These are phyloP conservation scores for Bombyx mandarina DNA, from an alignment of 1,140 invertebrate species.

Conservation along the genomic window DNA sequence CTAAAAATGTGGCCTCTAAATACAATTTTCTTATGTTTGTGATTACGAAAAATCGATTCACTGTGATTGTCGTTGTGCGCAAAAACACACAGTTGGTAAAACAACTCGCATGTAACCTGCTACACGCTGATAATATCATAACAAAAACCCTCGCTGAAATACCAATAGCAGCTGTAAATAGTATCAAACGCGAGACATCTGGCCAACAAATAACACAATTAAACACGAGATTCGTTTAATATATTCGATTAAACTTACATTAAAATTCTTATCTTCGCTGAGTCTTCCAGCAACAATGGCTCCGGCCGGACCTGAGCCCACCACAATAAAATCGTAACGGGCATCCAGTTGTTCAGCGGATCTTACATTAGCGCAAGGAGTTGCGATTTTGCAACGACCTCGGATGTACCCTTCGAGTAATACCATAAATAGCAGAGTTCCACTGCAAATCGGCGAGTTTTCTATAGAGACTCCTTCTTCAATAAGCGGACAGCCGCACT, in stretches of 20 bases:
- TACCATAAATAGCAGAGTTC: slow-evolving; percentile 84
- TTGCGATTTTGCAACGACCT: slow-evolving; percentile 79
- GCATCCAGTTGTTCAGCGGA: slow-evolving; percentile 9
- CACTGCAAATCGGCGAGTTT: slow-evolving; percentile 75
- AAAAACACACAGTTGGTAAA: no score
- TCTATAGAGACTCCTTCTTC: slow-evolving; percentile 78
- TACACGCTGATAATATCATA: no score
- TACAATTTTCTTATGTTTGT: no score
- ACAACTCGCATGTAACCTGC: no score
- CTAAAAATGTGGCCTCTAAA: no score
- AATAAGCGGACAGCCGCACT: slow-evolving; percentile 78
- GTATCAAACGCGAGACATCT: no score
- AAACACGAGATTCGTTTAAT: no score
- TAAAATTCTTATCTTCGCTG: slow-evolving; percentile 22
- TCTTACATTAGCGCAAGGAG: slow-evolving; percentile 24
- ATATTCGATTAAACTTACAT: slow-evolving; percentile 16
- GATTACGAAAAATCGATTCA: no score
- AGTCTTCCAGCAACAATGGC: slow-evolving; percentile 36
- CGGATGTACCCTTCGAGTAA: slow-evolving; percentile 81
- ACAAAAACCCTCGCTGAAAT: no score
- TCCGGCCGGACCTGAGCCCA: slow-evolving; percentile 34
- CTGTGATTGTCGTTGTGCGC: no score
- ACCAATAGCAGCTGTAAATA: no score
- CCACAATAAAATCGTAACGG: slow-evolving; percentile 38
- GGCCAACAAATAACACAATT: no score